Conservation (phyloP, 2,888 invertebrate genomes). For the Sicus ferrugineus region DNA sequence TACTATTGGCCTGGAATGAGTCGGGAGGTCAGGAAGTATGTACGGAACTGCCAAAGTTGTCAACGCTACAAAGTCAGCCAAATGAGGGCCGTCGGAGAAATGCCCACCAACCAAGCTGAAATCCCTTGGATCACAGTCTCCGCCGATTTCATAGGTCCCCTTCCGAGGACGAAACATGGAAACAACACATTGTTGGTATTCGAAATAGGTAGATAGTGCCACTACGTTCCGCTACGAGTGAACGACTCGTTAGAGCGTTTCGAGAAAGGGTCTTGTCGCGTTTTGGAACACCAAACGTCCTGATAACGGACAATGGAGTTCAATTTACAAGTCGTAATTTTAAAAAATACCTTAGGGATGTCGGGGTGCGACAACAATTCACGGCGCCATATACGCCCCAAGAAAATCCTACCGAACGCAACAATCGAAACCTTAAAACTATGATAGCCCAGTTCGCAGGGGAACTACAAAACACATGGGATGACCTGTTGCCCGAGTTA, state of each 20-base stretch:
- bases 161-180: slow-evolving; percentile 35
- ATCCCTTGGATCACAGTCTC: slow-evolving; percentile 26
- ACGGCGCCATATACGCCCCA: slow-evolving; percentile 28
- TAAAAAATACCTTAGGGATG: background rate
- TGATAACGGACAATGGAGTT: slow-evolving; percentile 7
- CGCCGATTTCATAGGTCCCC: slow-evolving; percentile 35
- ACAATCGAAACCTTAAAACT: slow-evolving; percentile 16
- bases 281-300: background rate
- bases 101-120: background rate
- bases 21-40: slow-evolving; percentile 18
- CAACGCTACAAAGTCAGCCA: too few species aligned
- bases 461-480: background rate
- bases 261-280: slow-evolving; percentile 15
- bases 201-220: slow-evolving; percentile 31
- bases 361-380: background rate
- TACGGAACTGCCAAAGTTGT: slow-evolving; percentile 16
- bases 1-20: slow-evolving; percentile 33
- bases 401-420: slow-evolving; percentile 21
- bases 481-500: background rate
- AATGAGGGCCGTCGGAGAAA: too few species aligned
- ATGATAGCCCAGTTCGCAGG: slow-evolving; percentile 16
- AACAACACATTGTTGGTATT: slow-evolving; percentile 32
- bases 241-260: background rate
- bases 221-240: slow-evolving; percentile 12
- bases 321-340: slow-evolving; percentile 14